These are phyloP conservation scores for Tor tambroides DNA, from an alignment of 2,113 vertebrate species.

Conservation along the genomic window DNA sequence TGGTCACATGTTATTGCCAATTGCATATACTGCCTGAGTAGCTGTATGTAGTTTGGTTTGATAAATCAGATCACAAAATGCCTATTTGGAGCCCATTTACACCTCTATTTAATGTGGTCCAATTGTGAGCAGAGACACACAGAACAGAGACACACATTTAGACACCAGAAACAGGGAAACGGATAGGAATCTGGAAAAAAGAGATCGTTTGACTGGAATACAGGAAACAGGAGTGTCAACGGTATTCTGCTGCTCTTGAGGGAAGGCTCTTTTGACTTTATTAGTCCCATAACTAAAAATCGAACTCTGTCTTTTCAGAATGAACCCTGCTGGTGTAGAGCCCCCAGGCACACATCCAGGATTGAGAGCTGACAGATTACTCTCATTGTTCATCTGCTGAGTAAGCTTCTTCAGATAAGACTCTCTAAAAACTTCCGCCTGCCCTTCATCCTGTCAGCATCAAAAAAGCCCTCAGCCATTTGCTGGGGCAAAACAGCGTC, in stretches of 20 bases:
- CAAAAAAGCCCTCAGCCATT: conserved; percentile 54
- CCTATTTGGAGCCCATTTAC: no score
- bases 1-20: no score
- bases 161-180: background rate
- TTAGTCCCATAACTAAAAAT: background rate
- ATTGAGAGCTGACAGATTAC: conserved; percentile 63
- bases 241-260: background rate
- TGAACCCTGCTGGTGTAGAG: conserved; percentile 40
- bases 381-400: conserved; percentile 66
- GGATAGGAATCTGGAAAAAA: background rate
- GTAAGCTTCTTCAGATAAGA: conserved; percentile 62
- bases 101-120: no score
- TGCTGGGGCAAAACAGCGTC: conserved; percentile 63
- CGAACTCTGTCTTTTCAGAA: background rate
- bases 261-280: background rate
- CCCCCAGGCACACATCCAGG: conserved; percentile 50
- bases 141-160: background rate
- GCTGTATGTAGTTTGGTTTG: no score
- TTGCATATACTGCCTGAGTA: no score
- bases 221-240: background rate
- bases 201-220: background rate
- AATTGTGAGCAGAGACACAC: no score
- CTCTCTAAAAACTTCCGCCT: conserved; percentile 54
- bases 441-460: conserved; percentile 52
- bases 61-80: no score